These are phyloP conservation scores for Morpho helenor DNA, from an alignment of 2,888 invertebrate species.

Conservation along the genomic window DNA sequence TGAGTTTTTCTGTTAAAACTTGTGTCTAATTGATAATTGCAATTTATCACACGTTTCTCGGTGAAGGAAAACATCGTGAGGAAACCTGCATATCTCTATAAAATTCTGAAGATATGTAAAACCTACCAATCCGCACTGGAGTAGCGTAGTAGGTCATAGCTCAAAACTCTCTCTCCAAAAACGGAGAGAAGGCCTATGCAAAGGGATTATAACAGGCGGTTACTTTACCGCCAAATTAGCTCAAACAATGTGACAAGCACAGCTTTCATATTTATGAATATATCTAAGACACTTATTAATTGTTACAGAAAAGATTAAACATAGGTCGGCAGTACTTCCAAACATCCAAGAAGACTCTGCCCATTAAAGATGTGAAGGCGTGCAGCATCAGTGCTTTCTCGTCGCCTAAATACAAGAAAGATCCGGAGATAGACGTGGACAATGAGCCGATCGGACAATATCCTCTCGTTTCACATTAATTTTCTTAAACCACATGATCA, in stretches of 20 bases:
- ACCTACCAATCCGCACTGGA: too few relatives aligned
- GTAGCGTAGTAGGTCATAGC: too few relatives aligned
- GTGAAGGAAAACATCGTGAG: too few relatives aligned
- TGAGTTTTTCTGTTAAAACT: too few relatives aligned
- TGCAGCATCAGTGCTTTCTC: not conserved
- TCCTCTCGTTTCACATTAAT: conserved; percentile 27
- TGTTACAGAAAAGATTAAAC: conserved; percentile 16
- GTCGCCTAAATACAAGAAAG: conserved; percentile 48
- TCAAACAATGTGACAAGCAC: too few relatives aligned
- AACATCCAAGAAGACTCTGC: not conserved
- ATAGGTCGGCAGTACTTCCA: conserved; percentile 2
- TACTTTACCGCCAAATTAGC: not conserved
- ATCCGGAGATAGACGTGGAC: conserved; percentile 49
- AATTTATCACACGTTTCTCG: too few relatives aligned
- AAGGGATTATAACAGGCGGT: not conserved
- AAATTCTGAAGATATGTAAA: too few relatives aligned
- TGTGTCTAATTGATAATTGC: too few relatives aligned
- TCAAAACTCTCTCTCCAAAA: too few relatives aligned
- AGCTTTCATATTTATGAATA: too few relatives aligned
- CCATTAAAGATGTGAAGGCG: not conserved
- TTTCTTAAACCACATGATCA: not conserved
- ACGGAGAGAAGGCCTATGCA: not conserved
- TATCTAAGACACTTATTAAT: not conserved
- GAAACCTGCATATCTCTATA: too few relatives aligned
- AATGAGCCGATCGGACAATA: conserved; percentile 38